Conservation (phyloP, 2,888 invertebrate species). For the Aspidiotus rigidus region DNA sequence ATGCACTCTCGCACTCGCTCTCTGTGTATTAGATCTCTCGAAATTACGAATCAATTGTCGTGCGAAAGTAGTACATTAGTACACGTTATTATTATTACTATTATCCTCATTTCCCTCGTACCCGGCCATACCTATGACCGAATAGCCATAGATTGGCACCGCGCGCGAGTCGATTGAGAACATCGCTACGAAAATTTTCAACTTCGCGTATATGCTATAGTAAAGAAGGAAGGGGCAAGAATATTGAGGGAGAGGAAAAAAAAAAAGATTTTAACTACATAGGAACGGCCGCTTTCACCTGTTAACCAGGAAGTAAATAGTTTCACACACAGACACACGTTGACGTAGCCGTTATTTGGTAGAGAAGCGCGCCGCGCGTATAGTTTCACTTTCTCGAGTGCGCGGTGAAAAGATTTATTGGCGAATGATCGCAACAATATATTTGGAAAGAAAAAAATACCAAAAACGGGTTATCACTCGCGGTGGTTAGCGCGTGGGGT, state of each 20-base stretch:
- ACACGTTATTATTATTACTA: no score
- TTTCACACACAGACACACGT: conserved; percentile 17
- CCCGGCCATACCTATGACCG: no score
- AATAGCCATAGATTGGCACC: no score
- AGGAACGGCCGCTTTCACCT: conserved; percentile 28
- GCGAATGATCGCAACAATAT: no score
- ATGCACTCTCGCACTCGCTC: no score
- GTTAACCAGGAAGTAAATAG: conserved; percentile 20
- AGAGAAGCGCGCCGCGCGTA: not conserved
- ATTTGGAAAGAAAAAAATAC: no score
- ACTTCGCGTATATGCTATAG: not conserved
- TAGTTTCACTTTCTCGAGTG: conserved; percentile 11
- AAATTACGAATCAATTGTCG: no score
- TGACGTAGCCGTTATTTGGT: not conserved
- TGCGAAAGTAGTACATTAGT: no score
- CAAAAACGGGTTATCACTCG: no score
- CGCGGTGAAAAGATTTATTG: not conserved
- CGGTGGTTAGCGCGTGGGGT: no score
- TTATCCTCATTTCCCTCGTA: no score
- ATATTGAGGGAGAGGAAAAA: not conserved
- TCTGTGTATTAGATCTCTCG: no score
- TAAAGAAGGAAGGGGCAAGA: not conserved
- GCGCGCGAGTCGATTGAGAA: not conserved
- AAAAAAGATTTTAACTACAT: not conserved
- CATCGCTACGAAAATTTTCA: not conserved